Percentiles rank a stretch among this genome's conserved stretches.
phyloP scores from a whole-genome alignment of 2,888 invertebrate genomes.

The Cryptophagus acutangulus region DNA sequence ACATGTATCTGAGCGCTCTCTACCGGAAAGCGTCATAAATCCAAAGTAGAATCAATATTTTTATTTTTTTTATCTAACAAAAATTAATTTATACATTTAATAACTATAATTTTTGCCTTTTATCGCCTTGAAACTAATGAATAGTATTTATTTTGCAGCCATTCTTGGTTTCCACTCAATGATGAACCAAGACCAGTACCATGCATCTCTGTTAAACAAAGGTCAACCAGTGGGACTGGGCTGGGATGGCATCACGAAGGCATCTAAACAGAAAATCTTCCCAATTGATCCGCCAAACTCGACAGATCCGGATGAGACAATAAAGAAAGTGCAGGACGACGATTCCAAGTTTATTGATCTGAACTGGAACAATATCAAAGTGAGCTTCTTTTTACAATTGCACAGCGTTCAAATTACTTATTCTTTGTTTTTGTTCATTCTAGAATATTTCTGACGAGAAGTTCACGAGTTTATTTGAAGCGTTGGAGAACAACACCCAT shows the following conservation, averaged over 20 bases:
- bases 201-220: conserved; percentile 90
- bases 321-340: conserved; percentile 85
- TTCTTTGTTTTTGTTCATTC: conserved; percentile 35
- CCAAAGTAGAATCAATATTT: too few relatives aligned
- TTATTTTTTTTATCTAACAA: conserved; percentile 7
- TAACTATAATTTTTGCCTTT: neutral
- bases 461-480: conserved; percentile 83
- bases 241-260: conserved; percentile 94
- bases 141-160: conserved; percentile 64
- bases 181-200: conserved; percentile 99
- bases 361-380: conserved; percentile 99
- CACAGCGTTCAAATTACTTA: neutral
- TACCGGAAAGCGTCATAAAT: too few relatives aligned
- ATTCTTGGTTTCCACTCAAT: conserved; percentile 99
- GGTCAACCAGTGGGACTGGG: conserved; percentile 85
- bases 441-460: conserved; percentile 97
- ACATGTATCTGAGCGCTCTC: too few relatives aligned
- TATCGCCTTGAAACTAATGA: conserved; percentile 7
- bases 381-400: too few relatives aligned
- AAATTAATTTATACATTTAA: conserved; percentile 8
- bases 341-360: conserved; percentile 82
- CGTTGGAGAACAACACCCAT: conserved; percentile 83
- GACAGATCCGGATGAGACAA: conserved; percentile 91
- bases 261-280: conserved; percentile 82
- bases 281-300: conserved; percentile 95